Base-by-base conservation (phyloP, 2,797 vertebrate species). In the Paratrypauchen microcephalus region DNA sequence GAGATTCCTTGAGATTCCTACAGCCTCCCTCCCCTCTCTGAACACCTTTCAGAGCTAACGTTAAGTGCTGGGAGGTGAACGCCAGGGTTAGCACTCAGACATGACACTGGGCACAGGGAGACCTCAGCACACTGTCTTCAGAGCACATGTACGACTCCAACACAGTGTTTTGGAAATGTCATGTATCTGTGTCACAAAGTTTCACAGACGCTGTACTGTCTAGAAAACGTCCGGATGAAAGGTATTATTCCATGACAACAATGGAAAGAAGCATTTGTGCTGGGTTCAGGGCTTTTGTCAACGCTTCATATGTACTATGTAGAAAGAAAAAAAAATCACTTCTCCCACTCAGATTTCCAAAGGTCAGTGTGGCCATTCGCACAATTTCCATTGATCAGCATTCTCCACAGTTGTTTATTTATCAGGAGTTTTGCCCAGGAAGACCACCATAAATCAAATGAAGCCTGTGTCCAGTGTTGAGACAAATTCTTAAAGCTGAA, bases 301-400 rank as follows among this genome's bases (percentile, higher is more conserved):
- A 83, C 75, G 70, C 73, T 50, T 59, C 6, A 26, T 30, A 30
- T 30, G 2, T 15, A 41, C 19, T n/a, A 69, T 69, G 69, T 65
- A 56, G 36, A 66, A 71, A 77, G 81, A 61, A 36, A 41, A 41
- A 45, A 45, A 15, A 45, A 0, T 4, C 41, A 45, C 74, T 68
- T 55, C 41, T 60, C 73, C 76, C 72, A 73, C 78, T 75, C 80
- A 88, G 76, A 80, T 87, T 78, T 81, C 61, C 78, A 86, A 90
- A 91, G 92, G 91, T 92, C 90, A 85, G 68, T 15, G 69, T 74
- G 73, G 61, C 80, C 76, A 81, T 87, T 91, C 81, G 71, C 67
- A 70, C 78, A 71, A 83, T 91, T 93, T 90, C 78, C 89, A 92
- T 86, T 89, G 89, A 91, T 92, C 88, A 90, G 84, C 78, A 83